Evolutionary conservation across 2,797 vertebrate species (phyloP), one percentile per base, ranked within the genome.

Genomic region (Sciaenops ocellatus): DNA sequence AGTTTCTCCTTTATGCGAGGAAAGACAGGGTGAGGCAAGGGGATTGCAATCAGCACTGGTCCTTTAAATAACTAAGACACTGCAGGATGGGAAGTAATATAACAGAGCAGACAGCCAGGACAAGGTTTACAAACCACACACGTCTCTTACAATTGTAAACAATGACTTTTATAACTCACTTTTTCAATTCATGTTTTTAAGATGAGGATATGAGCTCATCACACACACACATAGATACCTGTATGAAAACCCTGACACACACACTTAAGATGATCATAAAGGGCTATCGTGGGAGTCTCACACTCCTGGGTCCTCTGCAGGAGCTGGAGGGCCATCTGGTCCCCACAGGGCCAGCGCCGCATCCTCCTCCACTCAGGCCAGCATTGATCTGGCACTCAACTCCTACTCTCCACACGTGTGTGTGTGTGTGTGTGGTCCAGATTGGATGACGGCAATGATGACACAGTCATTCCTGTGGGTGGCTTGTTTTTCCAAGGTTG

Each of bases 401-500:
- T 88, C 88, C 88, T 57, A 85, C 86, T 87, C 87, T 75, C 82
- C 67, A 83, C 76, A 54, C 65, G 80, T 68, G 69, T 59, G 24
- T 57, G 55, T 57, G 24, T 41, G 75, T 78, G 86, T 78, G 90
- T 89, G 91, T 84, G 90, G 84, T 90, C 90, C 93, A 94, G 93
- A 94, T 91, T 91, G 90, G 87, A 92, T 90, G 90, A 92, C 84
- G 87, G 76, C 71, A 89, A 63, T 71, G 87, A 92, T 93, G 90
- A 93, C 88, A 90, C 80, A 91, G 83, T 90, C 86, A 71, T 86
- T 92, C 81, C 91, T 87, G 93, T 93, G 90, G 92, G 95, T 87
- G 94, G 90, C 89, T 87, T 87, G 89, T 90, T 90, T 92, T 91
- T 94, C 93, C 94, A 95, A 94, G 94, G 94, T 94, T 92, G 86